These are phyloP conservation scores for Erithacus rubecula DNA, from an alignment of 2,797 vertebrate species.

Conservation along the genomic window DNA sequence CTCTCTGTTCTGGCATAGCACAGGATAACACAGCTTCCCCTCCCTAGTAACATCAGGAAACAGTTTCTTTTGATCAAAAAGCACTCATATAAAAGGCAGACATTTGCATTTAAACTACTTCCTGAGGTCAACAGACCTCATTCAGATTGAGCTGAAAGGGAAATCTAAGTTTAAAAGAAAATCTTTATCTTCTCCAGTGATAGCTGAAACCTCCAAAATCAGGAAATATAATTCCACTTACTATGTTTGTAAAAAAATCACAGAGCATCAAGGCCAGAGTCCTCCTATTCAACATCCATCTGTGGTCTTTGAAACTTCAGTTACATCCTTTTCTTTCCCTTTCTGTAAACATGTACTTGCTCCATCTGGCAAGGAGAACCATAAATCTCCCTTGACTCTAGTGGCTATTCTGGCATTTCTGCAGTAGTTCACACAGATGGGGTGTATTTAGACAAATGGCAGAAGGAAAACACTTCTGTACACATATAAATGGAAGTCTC, in stretches of 20 bases:
- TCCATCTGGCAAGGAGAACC: background rate
- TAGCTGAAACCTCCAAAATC: background rate
- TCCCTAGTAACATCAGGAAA: background rate
- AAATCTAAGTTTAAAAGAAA: background rate
- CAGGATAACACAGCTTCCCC: background rate
- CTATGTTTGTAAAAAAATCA: background rate
- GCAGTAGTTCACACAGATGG: background rate
- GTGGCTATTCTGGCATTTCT: background rate
- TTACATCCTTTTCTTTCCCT: background rate
- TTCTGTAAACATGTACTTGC: constrained; percentile 1
- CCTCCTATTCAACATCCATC: background rate
- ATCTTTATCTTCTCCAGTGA: background rate
- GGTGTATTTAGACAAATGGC: background rate
- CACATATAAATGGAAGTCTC: background rate
- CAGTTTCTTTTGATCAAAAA: constrained; percentile 1
- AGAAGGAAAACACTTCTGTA: background rate
- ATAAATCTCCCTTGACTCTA: background rate
- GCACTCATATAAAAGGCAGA: background rate
- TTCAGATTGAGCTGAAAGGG: background rate
- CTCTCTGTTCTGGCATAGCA: background rate
- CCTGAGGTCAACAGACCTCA: background rate
- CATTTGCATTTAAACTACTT: background rate
- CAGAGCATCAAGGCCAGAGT: background rate
- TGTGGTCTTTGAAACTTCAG: background rate
- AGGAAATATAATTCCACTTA: background rate